Conservation (phyloP, 1,140 invertebrate species). For the Solenopsis invicta region DNA sequence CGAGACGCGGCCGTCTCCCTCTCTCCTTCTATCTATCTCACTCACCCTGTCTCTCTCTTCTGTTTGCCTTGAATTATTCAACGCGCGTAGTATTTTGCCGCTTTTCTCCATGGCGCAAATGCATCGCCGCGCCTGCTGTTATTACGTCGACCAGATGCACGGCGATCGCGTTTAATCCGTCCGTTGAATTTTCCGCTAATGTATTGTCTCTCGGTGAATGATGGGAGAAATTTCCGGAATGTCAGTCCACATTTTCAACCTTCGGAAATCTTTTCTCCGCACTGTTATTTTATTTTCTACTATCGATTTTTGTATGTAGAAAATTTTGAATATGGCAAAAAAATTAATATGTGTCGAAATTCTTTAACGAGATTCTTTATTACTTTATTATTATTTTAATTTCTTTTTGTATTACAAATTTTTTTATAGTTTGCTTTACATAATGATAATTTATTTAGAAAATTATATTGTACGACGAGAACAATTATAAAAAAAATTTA, state of each 20-base stretch:
- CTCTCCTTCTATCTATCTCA: not conserved
- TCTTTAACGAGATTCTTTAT: not conserved
- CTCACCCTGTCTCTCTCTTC: slow-evolving; percentile 22
- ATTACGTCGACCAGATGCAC: slow-evolving; percentile 14
- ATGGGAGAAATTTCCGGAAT: slow-evolving; percentile 2
- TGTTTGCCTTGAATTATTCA: slow-evolving; percentile 73
- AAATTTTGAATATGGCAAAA: not conserved
- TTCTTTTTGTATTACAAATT: not conserved
- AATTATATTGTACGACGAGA: not conserved
- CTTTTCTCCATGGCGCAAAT: slow-evolving; percentile 48
- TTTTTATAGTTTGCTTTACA: not conserved
- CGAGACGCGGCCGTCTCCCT: not conserved
- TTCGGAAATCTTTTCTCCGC: not conserved
- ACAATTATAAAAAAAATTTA: too few species aligned
- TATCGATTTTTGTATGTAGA: not conserved
- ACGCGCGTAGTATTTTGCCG: slow-evolving; percentile 61
- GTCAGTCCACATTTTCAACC: not conserved
- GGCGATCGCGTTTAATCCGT: slow-evolving; percentile 39
- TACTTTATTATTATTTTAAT: not conserved
- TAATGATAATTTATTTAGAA: slow-evolving; percentile 8
- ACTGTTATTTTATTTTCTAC: not conserved
- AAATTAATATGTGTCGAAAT: not conserved
- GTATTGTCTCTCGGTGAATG: not conserved
- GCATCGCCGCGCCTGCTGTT: slow-evolving; percentile 27
- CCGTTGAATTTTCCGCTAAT: slow-evolving; percentile 41